Conservation (phyloP, 2,797 vertebrate species). For the Brachyalestes nurse region DNA sequence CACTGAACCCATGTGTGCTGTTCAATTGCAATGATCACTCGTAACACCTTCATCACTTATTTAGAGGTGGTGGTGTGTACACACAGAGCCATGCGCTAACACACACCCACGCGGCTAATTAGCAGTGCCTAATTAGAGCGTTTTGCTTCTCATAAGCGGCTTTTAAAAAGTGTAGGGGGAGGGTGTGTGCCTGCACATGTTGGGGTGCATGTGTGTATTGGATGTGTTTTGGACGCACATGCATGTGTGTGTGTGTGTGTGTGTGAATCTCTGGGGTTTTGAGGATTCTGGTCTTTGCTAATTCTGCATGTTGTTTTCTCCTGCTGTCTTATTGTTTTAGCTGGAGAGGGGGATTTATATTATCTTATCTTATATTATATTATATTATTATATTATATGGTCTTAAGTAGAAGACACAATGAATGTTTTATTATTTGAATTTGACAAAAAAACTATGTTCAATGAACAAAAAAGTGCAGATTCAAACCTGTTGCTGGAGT, state of each 20-base stretch:
- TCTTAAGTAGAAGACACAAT: too few relatives aligned
- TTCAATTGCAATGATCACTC: slow-evolving; percentile 74
- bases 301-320: not conserved
- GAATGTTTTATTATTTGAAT: too few relatives aligned
- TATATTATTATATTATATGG: too few relatives aligned
- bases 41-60: slow-evolving; percentile 63
- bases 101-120: slow-evolving; percentile 73
- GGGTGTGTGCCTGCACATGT: not conserved
- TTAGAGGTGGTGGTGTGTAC: slow-evolving; percentile 60
- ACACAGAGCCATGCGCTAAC: slow-evolving; percentile 66
- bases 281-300: not conserved
- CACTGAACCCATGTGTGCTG: slow-evolving; percentile 70
- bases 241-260: not conserved
- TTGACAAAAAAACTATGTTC: too few relatives aligned
- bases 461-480: too few relatives aligned
- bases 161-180: slow-evolving; percentile 8
- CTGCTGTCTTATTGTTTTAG: not conserved
- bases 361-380: too few relatives aligned
- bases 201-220: too few relatives aligned
- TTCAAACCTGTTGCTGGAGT: too few relatives aligned
- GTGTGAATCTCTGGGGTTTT: not conserved
- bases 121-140: slow-evolving; percentile 78
- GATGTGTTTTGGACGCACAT: not conserved
- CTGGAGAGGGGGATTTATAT: not conserved
- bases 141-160: slow-evolving; percentile 70